Evolutionary conservation across 2,797 vertebrate species (phyloP).

Genomic region (Petrocephalus schoutedeni): DNA sequence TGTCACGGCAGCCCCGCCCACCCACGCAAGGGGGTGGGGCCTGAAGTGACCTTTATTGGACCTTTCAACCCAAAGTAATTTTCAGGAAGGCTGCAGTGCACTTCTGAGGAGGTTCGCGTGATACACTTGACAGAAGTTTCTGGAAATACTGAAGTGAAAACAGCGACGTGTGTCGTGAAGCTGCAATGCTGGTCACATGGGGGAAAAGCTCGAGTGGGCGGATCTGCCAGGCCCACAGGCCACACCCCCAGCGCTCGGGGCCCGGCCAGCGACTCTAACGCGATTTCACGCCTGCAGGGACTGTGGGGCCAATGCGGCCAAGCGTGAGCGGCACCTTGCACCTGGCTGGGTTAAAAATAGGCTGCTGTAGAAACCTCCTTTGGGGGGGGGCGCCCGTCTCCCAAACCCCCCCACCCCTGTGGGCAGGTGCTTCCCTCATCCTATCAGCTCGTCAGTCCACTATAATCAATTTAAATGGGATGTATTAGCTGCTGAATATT

Average conservation of each 20-base stretch:
- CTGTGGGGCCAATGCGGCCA: constrained; percentile 7
- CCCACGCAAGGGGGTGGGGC: neutral
- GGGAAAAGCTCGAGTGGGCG: neutral
- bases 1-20: constrained; percentile 12
- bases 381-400: constrained; percentile 23
- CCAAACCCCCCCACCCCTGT: constrained; percentile 37
- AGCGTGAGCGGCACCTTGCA: constrained; percentile 20
- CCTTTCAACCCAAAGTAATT: neutral
- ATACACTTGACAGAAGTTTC: neutral
- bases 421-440: constrained; percentile 58
- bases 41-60: neutral
- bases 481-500: constrained; percentile 71
- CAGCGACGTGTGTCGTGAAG: neutral
- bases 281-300: constrained; percentile 35
- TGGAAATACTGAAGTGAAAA: neutral
- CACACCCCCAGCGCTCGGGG: constrained; percentile 10
- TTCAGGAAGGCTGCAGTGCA: neutral
- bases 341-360: constrained; percentile 32
- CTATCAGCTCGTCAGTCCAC: constrained; percentile 51
- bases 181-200: neutral
- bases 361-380: constrained; percentile 13
- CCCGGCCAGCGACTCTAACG: constrained; percentile 35
- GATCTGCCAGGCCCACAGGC: neutral
- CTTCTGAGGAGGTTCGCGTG: neutral
- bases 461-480: constrained; percentile 70